Conservation (phyloP, 2,888 invertebrate genomes). For the Spodoptera picta region DNA sequence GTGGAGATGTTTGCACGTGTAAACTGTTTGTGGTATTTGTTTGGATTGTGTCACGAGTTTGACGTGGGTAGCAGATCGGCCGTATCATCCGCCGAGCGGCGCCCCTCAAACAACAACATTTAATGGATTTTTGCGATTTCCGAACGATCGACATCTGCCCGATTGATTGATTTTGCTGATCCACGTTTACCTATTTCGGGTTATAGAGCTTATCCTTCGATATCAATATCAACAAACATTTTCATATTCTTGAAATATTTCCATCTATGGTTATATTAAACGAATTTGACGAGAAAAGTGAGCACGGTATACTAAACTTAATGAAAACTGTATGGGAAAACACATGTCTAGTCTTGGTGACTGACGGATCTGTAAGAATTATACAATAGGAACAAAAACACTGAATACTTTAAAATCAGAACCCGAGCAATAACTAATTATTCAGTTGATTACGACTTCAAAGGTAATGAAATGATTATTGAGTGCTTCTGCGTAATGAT, state of each 20-base stretch:
- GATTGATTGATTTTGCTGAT: constrained; percentile 33
- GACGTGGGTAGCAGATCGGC: constrained; percentile 50
- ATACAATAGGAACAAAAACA: no score
- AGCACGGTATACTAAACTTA: no score
- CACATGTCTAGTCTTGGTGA: no score
- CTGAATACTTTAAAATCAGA: no score
- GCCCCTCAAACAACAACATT: constrained; percentile 58
- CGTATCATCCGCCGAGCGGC: constrained; percentile 44
- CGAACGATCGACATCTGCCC: constrained; percentile 40
- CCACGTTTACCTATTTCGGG: constrained; percentile 2
- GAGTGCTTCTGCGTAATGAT: no score
- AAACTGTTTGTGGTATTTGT: constrained; percentile 71
- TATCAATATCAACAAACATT: not conserved
- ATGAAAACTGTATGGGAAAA: no score
- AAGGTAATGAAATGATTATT: no score
- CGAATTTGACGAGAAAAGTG: no score
- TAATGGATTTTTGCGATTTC: constrained; percentile 60
- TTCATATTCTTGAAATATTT: not conserved
- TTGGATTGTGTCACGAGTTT: constrained; percentile 59
- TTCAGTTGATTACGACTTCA: no score
- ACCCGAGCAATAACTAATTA: no score
- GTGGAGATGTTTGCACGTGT: constrained; percentile 68
- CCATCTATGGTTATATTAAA: no score
- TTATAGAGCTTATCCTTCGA: not conserved
- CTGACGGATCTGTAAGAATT: no score